Percentiles rank a stretch among this genome's conserved stretches.
Evolutionary conservation across 2,113 vertebrate genomes (phyloP).

Genomic region (Hypanus sabinus): DNA sequence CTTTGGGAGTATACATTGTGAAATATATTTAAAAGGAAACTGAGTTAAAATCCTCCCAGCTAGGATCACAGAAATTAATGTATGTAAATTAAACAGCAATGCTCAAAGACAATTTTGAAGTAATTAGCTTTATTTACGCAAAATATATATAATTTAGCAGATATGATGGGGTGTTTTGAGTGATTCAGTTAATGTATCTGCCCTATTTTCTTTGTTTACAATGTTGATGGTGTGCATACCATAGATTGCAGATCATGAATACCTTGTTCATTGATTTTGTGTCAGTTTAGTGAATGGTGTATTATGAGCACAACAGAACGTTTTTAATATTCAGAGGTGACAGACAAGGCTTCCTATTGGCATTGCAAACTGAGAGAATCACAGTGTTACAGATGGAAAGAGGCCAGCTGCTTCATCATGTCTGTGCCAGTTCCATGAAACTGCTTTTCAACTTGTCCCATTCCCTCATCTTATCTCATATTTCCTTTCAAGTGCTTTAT

Average conservation of each 20-base stretch:
- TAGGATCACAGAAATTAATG: background rate
- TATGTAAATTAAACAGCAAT: background rate
- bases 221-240: background rate
- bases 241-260: background rate
- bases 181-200: background rate
- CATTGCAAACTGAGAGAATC: background rate
- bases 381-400: background rate
- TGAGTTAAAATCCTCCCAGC: background rate
- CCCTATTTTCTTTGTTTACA: background rate
- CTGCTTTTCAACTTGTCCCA: too few species aligned
- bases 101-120: background rate
- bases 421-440: too few species aligned
- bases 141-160: slow-evolving; percentile 5
- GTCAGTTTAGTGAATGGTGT: background rate
- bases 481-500: too few species aligned
- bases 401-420: background rate
- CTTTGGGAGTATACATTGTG: background rate
- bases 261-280: background rate
- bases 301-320: background rate
- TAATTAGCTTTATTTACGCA: background rate
- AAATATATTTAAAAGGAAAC: background rate
- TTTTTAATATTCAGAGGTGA: background rate
- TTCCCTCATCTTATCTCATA: too few species aligned
- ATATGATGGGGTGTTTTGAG: background rate
- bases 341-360: background rate